These are phyloP conservation scores for Gila robusta DNA, from an alignment of 2,797 vertebrate genomes.

Conservation along the genomic window DNA sequence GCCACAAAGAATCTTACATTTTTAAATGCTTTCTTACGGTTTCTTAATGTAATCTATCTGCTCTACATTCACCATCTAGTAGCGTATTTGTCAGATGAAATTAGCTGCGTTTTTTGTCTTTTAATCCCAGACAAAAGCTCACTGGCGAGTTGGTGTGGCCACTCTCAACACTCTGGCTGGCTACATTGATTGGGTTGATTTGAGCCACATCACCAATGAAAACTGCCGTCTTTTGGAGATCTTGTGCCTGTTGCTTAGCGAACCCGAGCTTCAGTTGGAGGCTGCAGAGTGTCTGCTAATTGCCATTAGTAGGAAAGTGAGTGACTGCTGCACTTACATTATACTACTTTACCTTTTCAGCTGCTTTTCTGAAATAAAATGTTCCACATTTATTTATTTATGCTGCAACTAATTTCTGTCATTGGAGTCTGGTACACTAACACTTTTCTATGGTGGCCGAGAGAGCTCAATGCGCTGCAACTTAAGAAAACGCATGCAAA, in stretches of 20 bases:
- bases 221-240: slow-evolving; percentile 93
- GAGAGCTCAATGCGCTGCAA: too few relatives aligned
- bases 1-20: neutral
- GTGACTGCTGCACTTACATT: neutral
- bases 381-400: neutral
- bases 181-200: slow-evolving; percentile 96
- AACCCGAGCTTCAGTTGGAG: slow-evolving; percentile 93
- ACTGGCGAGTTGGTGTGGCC: slow-evolving; percentile 89
- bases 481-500: too few relatives aligned
- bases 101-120: neutral
- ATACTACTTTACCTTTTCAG: neutral
- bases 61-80: too few relatives aligned
- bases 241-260: slow-evolving; percentile 90
- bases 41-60: neutral
- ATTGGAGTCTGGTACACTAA: neutral
- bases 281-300: slow-evolving; percentile 96
- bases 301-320: slow-evolving; percentile 92
- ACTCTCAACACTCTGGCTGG: slow-evolving; percentile 94
- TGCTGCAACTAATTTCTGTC: slow-evolving; percentile 1
- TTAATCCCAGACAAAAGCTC: slow-evolving; percentile 85
- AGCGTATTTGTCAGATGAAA: neutral
- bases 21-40: neutral
- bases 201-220: slow-evolving; percentile 89
- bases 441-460: too few relatives aligned
- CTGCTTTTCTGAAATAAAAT: neutral